A percentile compares a stretch with the other conserved stretches of the same genome.
Evolutionary conservation across 2,888 invertebrate genomes (phyloP).

Genomic region (Drosophila acutilabella): DNA sequence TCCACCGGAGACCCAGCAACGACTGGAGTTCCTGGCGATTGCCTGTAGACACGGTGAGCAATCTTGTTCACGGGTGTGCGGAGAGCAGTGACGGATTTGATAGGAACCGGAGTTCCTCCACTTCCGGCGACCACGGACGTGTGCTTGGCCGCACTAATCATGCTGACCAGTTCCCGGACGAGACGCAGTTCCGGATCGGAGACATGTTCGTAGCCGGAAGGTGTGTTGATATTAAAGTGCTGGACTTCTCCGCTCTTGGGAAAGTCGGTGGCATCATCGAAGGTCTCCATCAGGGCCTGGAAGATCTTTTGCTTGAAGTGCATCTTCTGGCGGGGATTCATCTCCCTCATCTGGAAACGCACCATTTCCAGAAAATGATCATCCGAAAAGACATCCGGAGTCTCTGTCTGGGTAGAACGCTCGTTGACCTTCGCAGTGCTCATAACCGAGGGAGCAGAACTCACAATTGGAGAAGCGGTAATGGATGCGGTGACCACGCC

Average conservation of each 20-base stretch:
- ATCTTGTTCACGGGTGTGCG: background rate
- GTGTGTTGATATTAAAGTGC: conserved; percentile 65
- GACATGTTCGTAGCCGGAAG: conserved; percentile 53
- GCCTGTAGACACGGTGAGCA: background rate
- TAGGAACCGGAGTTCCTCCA: background rate
- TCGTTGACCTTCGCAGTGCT: conserved; percentile 35
- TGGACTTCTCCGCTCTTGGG: conserved; percentile 60
- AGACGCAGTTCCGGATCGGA: conserved; percentile 66
- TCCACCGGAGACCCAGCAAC: background rate
- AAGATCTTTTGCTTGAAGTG: conserved; percentile 80
- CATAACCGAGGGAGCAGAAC: background rate
- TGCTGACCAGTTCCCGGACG: conserved; percentile 72
- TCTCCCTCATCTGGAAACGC: conserved; percentile 73
- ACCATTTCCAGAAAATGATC: conserved; percentile 72
- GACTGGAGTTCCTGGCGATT: background rate
- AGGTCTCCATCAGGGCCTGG: conserved; percentile 76
- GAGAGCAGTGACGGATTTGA: background rate
- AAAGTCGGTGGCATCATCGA: conserved; percentile 77
- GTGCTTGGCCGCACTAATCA: conserved; percentile 74
- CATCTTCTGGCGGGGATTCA: conserved; percentile 82
- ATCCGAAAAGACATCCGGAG: conserved; percentile 49
- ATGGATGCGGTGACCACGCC: conserved; percentile 1
- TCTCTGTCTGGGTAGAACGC: conserved; percentile 40
- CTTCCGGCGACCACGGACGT: conserved; percentile 14
- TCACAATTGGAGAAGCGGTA: conserved; percentile 32